phyloP scores from a whole-genome alignment of 2,888 invertebrate species.

The Heterodera filipjevi region DNA sequence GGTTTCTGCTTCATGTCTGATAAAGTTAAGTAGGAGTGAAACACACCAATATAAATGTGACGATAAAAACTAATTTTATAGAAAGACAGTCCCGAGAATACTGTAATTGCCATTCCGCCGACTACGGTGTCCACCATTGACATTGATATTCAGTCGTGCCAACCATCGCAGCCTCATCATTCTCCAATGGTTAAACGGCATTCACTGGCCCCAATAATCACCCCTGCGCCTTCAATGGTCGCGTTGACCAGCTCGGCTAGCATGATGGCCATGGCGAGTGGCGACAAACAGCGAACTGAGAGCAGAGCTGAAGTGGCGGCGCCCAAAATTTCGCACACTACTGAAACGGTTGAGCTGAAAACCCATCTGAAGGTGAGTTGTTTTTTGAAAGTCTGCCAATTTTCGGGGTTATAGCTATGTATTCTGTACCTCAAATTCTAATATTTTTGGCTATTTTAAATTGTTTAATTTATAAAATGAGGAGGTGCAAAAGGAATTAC shows the following conservation, averaged over 20 bases:
- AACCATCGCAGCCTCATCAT: background rate
- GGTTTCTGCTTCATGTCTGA: too few relatives aligned
- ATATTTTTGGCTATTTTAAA: too few relatives aligned
- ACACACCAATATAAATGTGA: too few relatives aligned
- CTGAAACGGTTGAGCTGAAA: conserved; percentile 26
- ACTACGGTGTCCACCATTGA: background rate
- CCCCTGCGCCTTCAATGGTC: background rate
- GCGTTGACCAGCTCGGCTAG: conserved; percentile 2
- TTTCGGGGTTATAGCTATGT: too few relatives aligned
- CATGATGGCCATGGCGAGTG: background rate
- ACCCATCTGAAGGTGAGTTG: conserved; percentile 22
- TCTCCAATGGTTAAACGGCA: background rate
- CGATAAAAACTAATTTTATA: background rate
- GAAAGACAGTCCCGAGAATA: conserved; percentile 15
- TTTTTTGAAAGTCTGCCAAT: too few relatives aligned
- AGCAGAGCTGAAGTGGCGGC: background rate
- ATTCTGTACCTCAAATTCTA: too few relatives aligned
- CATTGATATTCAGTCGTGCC: too few relatives aligned
- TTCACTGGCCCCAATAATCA: background rate
- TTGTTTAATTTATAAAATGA: too few relatives aligned
- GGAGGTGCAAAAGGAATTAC: too few relatives aligned
- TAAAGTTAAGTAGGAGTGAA: too few relatives aligned
- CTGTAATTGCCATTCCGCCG: background rate
- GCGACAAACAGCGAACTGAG: background rate
- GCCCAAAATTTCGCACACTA: background rate